phyloP scores from a whole-genome alignment of 2,888 invertebrate genomes.

The Leptinotarsa tumamoca region DNA sequence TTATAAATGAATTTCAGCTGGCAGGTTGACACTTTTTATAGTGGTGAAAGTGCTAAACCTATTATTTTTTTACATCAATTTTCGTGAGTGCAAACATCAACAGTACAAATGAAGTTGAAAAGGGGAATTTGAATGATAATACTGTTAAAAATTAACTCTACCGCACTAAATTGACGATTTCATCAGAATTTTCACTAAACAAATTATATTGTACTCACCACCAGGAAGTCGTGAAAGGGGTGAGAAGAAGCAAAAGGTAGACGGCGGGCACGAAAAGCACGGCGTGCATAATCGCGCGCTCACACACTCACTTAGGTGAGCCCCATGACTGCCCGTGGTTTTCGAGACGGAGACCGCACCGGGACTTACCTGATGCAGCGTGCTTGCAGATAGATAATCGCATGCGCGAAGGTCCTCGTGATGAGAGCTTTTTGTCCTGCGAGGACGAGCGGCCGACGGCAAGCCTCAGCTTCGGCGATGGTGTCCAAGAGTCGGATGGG shows the following conservation, averaged over 20 bases:
- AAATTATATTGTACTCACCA: constrained; percentile 76
- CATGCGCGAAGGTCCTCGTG: constrained; percentile 39
- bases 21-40: too few relatives aligned
- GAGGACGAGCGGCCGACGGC: constrained; percentile 24
- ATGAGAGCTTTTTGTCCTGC: constrained; percentile 32
- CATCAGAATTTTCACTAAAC: too few relatives aligned
- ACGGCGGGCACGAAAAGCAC: constrained; percentile 78
- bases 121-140: too few relatives aligned
- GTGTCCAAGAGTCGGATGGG: constrained; percentile 16
- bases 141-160: too few relatives aligned
- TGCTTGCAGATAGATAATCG: constrained; percentile 19
- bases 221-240: constrained; percentile 89
- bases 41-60: too few relatives aligned
- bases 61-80: too few relatives aligned
- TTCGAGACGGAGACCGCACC: constrained; percentile 39
- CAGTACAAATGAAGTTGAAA: too few relatives aligned
- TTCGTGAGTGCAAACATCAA: too few relatives aligned
- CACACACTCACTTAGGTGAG: constrained; percentile 63
- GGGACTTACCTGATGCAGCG: constrained; percentile 23
- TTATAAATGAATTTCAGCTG: too few relatives aligned
- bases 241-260: constrained; percentile 83
- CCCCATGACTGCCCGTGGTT: constrained; percentile 61
- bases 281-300: constrained; percentile 67
- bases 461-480: constrained; percentile 21
- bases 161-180: too few relatives aligned